A percentile compares a stretch with the other conserved stretches of the same genome.
Evolutionary conservation across 2,888 invertebrate genomes (phyloP).

Genomic region (Pegoplata infirma): DNA sequence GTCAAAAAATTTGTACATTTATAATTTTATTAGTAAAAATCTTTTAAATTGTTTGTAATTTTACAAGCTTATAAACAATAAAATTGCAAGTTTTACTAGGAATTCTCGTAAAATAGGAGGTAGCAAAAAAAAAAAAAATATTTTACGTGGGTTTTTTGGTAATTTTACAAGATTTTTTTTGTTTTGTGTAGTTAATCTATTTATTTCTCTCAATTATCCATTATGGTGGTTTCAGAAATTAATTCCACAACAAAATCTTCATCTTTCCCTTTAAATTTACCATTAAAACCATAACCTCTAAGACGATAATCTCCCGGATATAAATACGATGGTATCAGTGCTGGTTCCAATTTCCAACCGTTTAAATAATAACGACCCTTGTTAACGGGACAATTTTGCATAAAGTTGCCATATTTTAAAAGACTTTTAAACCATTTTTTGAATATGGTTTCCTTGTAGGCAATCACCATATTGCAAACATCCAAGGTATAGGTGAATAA

Average conservation of each 20-base stretch:
- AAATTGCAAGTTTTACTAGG: no score
- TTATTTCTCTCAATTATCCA: neutral
- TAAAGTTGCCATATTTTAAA: constrained; percentile 67
- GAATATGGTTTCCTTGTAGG: constrained; percentile 65
- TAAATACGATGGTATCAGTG: constrained; percentile 64
- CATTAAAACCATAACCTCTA: constrained; percentile 9
- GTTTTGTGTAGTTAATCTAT: no score
- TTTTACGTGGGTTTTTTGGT: no score
- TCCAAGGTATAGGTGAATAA: constrained; percentile 67
- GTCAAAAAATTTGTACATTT: no score
- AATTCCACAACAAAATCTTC: neutral
- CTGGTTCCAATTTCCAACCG: constrained; percentile 57
- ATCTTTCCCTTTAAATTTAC: neutral
- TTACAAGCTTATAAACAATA: no score
- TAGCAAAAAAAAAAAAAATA: no score
- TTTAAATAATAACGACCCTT: constrained; percentile 61
- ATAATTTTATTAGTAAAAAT: no score
- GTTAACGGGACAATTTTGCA: constrained; percentile 66
- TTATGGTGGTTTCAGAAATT: neutral
- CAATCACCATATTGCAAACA: constrained; percentile 63
- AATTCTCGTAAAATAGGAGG: no score
- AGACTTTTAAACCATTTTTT: constrained; percentile 67
- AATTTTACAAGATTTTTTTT: no score
- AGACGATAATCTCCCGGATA: constrained; percentile 63
- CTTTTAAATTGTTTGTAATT: no score